phyloP scores from a whole-genome alignment of 2,888 invertebrate species.

The Xestoiulus laeticollis region DNA sequence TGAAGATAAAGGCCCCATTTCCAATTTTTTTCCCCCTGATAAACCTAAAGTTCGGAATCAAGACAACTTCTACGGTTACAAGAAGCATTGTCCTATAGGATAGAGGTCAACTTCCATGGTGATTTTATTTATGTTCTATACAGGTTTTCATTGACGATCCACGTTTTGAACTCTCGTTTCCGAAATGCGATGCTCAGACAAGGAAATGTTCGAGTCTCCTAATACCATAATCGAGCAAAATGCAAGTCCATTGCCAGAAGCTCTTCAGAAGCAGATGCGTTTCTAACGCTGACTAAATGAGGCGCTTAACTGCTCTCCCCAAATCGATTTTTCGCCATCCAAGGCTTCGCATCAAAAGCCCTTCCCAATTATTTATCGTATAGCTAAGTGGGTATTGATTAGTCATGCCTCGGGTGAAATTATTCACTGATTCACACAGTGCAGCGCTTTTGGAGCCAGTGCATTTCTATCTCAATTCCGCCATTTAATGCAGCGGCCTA shows the following conservation, averaged over 20 bases:
- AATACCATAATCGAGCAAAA: neutral
- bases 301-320: conserved; percentile 19
- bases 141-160: too few relatives aligned
- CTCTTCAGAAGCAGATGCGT: neutral
- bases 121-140: too few relatives aligned
- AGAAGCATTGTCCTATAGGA: too few relatives aligned
- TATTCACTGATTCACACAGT: conserved; percentile 31
- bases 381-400: conserved; percentile 21
- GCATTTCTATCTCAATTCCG: neutral
- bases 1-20: too few relatives aligned
- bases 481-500: neutral
- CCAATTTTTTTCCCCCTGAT: too few relatives aligned
- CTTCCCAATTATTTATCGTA: conserved; percentile 15
- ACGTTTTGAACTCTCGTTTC: neutral
- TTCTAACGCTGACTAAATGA: conserved; percentile 9
- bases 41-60: too few relatives aligned
- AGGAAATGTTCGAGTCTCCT: neutral
- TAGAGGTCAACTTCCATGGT: neutral
- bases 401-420: conserved; percentile 33
- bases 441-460: neutral
- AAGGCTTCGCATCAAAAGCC: neutral
- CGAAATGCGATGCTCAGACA: neutral
- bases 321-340: conserved; percentile 13
- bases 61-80: too few relatives aligned
- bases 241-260: neutral